phyloP scores from a whole-genome alignment of 37 sponge, comb jelly and placozoan species.

The Eunapius fragilis region DNA sequence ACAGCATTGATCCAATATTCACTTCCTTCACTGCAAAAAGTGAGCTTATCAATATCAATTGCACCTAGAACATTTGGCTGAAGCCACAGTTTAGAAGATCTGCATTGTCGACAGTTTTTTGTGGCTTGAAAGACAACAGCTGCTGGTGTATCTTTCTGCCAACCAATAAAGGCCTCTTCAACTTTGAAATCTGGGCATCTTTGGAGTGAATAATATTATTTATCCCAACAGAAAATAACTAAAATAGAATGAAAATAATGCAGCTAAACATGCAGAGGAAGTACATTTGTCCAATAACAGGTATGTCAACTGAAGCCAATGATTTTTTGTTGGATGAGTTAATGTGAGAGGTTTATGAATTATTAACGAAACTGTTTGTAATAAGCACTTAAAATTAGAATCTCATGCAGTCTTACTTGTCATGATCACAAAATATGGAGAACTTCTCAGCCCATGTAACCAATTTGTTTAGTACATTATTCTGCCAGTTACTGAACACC shows the following conservation, averaged over 20 bases:
- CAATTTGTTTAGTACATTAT: conserved; percentile 17
- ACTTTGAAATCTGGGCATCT: conserved; percentile 24
- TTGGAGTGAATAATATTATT: too few relatives aligned
- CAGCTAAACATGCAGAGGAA: too few relatives aligned
- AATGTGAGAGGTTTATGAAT: too few relatives aligned
- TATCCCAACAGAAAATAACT: too few relatives aligned
- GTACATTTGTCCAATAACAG: too few relatives aligned
- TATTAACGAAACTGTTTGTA: too few relatives aligned
- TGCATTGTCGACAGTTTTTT: not conserved
- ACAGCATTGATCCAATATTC: conserved; percentile 11
- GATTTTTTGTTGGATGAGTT: too few relatives aligned
- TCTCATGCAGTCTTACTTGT: too few relatives aligned
- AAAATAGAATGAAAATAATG: too few relatives aligned
- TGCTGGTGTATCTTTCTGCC: conserved; percentile 72
- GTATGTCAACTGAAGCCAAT: too few relatives aligned
- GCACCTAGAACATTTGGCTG: not conserved
- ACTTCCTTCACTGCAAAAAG: not conserved
- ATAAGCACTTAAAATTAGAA: too few relatives aligned
- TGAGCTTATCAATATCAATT: not conserved
- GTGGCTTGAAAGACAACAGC: conserved; percentile 75
- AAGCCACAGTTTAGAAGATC: too few relatives aligned
- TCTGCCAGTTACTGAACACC: conserved; percentile 12
- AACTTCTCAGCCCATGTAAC: not conserved
- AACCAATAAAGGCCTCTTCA: conserved; percentile 83
- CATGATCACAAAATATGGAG: not conserved